These are phyloP conservation scores for Corvus cornix DNA, from an alignment of 2,113 vertebrate species.

Conservation along the genomic window DNA sequence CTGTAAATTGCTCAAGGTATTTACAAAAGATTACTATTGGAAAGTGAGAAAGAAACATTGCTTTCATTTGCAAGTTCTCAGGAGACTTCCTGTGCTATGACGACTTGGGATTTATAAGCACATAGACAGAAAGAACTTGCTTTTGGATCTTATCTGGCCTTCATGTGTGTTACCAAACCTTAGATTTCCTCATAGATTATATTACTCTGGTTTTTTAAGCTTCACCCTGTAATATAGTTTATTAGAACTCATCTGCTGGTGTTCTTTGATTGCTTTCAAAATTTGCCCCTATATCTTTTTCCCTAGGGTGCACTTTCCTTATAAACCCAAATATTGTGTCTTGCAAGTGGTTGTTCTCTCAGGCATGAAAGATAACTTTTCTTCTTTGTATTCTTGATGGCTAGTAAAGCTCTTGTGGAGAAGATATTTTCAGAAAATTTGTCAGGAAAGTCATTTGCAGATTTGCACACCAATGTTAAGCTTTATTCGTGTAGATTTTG, in stretches of 20 bases:
- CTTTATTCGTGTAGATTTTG: conserved; percentile 6
- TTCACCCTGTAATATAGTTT: background rate
- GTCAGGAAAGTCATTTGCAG: background rate
- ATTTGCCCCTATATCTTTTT: background rate
- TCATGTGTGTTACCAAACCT: background rate
- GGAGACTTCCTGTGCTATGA: background rate
- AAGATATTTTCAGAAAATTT: background rate
- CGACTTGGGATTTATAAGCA: background rate
- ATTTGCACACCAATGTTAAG: background rate
- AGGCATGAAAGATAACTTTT: background rate
- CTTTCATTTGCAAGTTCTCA: background rate
- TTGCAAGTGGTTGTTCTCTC: conserved; percentile 1
- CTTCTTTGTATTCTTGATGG: background rate
- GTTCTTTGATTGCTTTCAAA: background rate
- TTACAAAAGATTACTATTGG: background rate
- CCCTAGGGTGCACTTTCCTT: background rate
- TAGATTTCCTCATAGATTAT: background rate
- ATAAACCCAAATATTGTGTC: background rate
- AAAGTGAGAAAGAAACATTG: background rate
- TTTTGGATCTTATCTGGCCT: background rate
- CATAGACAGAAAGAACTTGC: background rate
- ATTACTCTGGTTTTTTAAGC: background rate
- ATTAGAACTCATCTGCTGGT: background rate
- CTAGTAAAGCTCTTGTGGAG: background rate
- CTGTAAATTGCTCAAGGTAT: background rate